Percentiles rank a stretch among this genome's conserved stretches.
These are phyloP conservation scores for Nyctalus aviator DNA, from an alignment of 2,797 vertebrate species.

Conservation along the genomic window DNA sequence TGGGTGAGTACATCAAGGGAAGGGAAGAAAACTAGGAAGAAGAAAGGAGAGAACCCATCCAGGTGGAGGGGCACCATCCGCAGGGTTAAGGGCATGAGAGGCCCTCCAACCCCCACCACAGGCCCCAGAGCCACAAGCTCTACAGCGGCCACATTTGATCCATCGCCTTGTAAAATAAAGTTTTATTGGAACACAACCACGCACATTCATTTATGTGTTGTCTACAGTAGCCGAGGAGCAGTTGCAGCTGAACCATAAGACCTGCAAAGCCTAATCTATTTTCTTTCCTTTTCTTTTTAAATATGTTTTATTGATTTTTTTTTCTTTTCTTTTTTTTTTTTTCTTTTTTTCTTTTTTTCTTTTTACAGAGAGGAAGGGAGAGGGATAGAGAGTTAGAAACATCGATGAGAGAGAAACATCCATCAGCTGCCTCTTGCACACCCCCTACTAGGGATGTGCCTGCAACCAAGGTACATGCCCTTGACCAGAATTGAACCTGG, in stretches of 20 bases:
- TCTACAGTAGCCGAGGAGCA: not conserved
- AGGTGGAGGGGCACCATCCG: not conserved
- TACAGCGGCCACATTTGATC: not conserved
- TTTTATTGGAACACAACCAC: conserved; percentile 43
- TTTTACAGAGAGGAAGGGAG: too few species aligned
- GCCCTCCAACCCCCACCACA: not conserved
- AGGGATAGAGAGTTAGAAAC: too few species aligned
- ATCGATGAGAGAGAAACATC: too few species aligned
- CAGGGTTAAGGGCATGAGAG: not conserved
- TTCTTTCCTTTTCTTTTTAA: not conserved
- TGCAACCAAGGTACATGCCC: too few species aligned
- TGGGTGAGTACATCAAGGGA: not conserved
- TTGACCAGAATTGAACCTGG: too few species aligned
- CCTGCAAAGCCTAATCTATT: not conserved
- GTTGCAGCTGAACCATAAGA: not conserved
- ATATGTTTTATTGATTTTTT: too few species aligned
- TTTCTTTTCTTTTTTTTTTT: too few species aligned
- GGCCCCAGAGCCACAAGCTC: not conserved
- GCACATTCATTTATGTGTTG: not conserved
- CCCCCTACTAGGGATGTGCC: too few species aligned
- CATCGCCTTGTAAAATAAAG: conserved; percentile 36
- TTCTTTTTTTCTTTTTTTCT: too few species aligned
- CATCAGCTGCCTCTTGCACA: too few species aligned
- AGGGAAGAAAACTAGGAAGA: too few species aligned
- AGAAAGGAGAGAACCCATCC: not conserved